Base-by-base conservation (phyloP, 2,888 invertebrate species). In the Harpagoxenus sublaevis region DNA sequence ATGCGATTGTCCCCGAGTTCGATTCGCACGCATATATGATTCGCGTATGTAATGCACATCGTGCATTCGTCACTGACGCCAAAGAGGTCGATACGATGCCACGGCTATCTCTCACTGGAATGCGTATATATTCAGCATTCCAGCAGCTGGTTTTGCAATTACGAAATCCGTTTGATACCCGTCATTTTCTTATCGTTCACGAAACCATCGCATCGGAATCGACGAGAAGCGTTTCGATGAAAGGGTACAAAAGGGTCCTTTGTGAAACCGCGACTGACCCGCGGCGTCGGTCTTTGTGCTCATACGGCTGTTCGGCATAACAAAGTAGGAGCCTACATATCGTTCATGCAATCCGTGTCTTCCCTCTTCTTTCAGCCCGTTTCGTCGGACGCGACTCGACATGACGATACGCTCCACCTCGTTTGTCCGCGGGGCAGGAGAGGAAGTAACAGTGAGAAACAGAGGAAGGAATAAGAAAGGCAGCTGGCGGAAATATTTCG, bases 401-500 rank as follows among this genome's bases (percentile, higher is more conserved):
- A 35, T 12, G 35, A 57, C 51, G 62, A n/a, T 66, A 75, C 78
- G 77, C 70, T 83, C 79, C 78, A 87, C 83, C 89, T 83, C 85
- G 90, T 88, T 88, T 89, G 82, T 55, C 62, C 81, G 51, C 28
- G 51, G 12, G 60, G 60, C 12, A 39, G 23, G 23, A 65, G 78
- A 57, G 35, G 28, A 12, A 18, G n/a, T 48, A 42, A 48, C 8
- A 82, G 23, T 48, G 39, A 71, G 68, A 62, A 23, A 51, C 15
- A 71, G 45, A 15, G 39, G 15, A 18, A 42, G 28, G 42, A 51
- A 48, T 42, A 88, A 71, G 45, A 83, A 87, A 86, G 75, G 83
- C 84, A 86, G 87, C 70, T 85, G 63, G 83, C 89, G 89, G 91
- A 90, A 88, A 91, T 91, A 91, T 91, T 91, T 91, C 89, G 89